Conservation (phyloP, 1,140 invertebrate species). For the Sitophilus oryzae region DNA sequence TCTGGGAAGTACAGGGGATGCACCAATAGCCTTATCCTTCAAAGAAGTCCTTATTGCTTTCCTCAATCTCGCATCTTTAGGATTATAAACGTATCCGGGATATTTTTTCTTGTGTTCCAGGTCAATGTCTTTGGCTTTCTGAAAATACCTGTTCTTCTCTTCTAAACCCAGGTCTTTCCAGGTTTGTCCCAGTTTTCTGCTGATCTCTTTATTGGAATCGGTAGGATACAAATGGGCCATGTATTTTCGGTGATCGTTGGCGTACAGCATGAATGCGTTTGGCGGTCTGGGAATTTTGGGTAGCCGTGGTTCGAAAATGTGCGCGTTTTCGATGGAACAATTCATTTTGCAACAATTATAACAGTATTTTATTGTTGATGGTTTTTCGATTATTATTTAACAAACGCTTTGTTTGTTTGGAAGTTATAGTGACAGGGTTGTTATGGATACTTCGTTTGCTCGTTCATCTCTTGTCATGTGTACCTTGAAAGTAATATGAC, state of each 20-base stretch:
- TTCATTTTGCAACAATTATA: not conserved
- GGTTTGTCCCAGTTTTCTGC: conserved; percentile 51
- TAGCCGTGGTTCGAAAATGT: not conserved
- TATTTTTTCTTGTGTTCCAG: conserved; percentile 59
- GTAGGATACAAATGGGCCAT: conserved; percentile 51
- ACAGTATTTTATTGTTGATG: not conserved
- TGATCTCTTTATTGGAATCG: conserved; percentile 60
- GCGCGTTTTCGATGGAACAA: too few species aligned
- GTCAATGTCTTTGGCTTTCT: conserved; percentile 52
- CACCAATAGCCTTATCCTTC: conserved; percentile 35
- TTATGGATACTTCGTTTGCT: too few species aligned
- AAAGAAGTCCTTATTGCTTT: conserved; percentile 51
- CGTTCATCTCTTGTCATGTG: too few species aligned
- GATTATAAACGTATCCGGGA: conserved; percentile 62
- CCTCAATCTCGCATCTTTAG: conserved; percentile 56
- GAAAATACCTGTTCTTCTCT: conserved; percentile 53
- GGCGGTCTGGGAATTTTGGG: conserved; percentile 55
- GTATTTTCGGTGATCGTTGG: conserved; percentile 56
- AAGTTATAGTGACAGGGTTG: not conserved
- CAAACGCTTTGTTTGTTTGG: not conserved
- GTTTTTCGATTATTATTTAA: not conserved
- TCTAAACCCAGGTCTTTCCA: conserved; percentile 52
- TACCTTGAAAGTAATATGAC: too few species aligned
- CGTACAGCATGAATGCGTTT: conserved; percentile 62
- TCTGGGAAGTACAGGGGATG: conserved; percentile 32